Evolutionary conservation across 2,888 invertebrate genomes (phyloP), one percentile per base, ranked within the genome.

Genomic region (Caenorhabditis sp.): DNA sequence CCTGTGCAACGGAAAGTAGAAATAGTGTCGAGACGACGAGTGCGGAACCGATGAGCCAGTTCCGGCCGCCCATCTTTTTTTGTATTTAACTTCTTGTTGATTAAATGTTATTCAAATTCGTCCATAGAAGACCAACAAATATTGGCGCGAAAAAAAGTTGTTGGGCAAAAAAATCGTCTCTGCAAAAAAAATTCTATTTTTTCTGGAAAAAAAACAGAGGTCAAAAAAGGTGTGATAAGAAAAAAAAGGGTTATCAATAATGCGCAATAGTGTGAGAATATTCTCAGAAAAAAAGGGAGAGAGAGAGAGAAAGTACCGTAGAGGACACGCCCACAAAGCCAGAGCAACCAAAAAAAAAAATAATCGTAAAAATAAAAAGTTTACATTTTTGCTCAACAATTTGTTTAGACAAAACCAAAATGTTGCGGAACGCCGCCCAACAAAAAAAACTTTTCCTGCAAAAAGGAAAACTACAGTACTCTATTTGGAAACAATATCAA

Each of bases 21-120:
- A 72, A 37, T 10, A 72, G 36, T 37, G 71, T 67, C 21, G 66
- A 66, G 66, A 72, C 65, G 67, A 68, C 65, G 67, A 68, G 36
- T 19, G 66, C 65, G 54, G 68, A 67, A 58, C 68, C 61, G 64
- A 61, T 23, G 54, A 72, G 67, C 68, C 72, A 65, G 53, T 62
- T 67, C 53, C 51, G 68, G 62, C 64, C 67, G 62, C 65, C 65
- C 72, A 64, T 68, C 65, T 26, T 66, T 63, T 61, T 54, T 27
- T 31, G 62, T 36, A n/a, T 66, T 65, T 65, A 43, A 6, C 43
- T 43, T 43, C 43, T 43, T n/a, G n/a, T n/a, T n/a, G n/a, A n/a
- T n/a, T n/a, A n/a, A 43, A 43, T 43, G 43, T 43, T 43, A 43
- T 43, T 43, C 14, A 17, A 6, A 43, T 12, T 17, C 17, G 43